Evolutionary conservation across 2,797 vertebrate species (phyloP).

Genomic region (Stomatorhinus walkeri): DNA sequence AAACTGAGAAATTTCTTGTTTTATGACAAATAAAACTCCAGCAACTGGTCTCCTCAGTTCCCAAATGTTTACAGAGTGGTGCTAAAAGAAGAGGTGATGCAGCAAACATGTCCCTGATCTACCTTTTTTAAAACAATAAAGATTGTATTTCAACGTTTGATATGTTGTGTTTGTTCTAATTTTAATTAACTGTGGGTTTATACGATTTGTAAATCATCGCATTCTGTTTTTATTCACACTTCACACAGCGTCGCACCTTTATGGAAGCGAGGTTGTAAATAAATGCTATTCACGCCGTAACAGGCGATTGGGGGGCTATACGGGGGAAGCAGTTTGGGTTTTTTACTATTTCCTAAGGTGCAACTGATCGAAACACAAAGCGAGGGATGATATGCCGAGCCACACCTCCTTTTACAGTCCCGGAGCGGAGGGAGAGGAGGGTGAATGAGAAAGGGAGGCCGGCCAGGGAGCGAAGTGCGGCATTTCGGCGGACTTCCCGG

Average conservation of each 20-base stretch:
- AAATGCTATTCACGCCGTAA: neutral
- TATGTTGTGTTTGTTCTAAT: neutral
- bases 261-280: neutral
- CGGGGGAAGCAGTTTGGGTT: neutral
- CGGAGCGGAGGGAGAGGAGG: neutral
- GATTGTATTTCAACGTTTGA: neutral
- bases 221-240: neutral
- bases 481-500: neutral
- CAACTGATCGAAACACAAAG: neutral
- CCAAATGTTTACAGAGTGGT: neutral
- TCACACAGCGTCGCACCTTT: neutral
- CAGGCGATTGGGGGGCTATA: neutral
- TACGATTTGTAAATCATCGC: neutral
- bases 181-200: neutral
- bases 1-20: neutral
- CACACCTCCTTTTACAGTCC: conserved; percentile 6
- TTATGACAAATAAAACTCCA: neutral
- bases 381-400: neutral
- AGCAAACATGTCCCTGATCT: neutral
- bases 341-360: neutral
- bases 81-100: neutral
- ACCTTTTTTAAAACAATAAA: neutral
- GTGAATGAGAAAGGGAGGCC: neutral
- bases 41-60: neutral
- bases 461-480: neutral